Base-by-base conservation (phyloP, 2,113 vertebrate genomes). In the Triplophysa dalaica region DNA sequence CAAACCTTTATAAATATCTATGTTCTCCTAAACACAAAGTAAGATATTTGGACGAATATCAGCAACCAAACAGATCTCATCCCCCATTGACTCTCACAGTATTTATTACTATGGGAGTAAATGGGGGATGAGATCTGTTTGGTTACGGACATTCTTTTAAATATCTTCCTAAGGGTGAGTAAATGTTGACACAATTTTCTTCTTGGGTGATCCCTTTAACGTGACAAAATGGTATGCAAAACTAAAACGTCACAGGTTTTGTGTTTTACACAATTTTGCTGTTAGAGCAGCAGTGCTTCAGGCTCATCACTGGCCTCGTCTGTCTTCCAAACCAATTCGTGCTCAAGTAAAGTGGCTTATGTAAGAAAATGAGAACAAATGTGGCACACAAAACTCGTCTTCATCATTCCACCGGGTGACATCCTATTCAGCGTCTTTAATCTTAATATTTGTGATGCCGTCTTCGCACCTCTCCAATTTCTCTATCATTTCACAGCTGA, bases 391-490 rank as follows among this genome's bases (percentile, higher is more conserved):
- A 48, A 63, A 63, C 43, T 8, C 41, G 48, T 64, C 74, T 76
- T 76, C 61, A 64, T 76, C 61, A 64, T 76, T 76, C 29, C 73
- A 74, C 58, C 1, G 58, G 72, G 21, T 62, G 33, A 75, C 56
- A 75, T 26, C 21, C 62, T 52, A 76, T 63, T 64, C 74, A 76
- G 43, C 1, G 2, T 76, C 74, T 76, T 76, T 76, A 76, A 76
- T 76, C 74, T 76, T 76, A 52, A 64, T 76, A 76, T 64, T 76
- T 76, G 24, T 65, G 74, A 76, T 64, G 45, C 43, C 29, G 43
- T 76, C 45, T 33, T 52, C 45, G 45, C 74, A 65, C 9, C 61
- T 65, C 58, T 76, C 24, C 60, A 63, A 76, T 76, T 76, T 76
- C 43, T 54, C 43, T 38, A 65, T 76, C 61, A 76, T 65, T 76